Percentiles rank a stretch among this genome's conserved stretches.
phyloP scores from a whole-genome alignment of 2,797 vertebrate genomes.

The Tamandua tetradactyla region DNA sequence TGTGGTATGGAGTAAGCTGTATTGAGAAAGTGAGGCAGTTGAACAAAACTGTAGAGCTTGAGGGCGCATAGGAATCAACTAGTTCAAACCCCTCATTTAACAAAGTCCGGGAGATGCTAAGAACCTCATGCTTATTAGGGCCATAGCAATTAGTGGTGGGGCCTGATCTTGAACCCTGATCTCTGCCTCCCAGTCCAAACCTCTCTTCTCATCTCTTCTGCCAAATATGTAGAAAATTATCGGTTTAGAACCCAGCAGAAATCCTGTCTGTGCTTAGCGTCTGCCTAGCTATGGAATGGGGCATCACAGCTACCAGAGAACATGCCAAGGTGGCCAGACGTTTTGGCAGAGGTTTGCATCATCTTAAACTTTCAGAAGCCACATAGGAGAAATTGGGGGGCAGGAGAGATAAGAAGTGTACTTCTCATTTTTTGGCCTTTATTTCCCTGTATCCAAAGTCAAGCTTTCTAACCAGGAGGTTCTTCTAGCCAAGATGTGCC shows the following conservation, averaged over 20 bases:
- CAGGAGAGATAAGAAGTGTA: not conserved
- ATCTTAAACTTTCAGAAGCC: constrained; percentile 19
- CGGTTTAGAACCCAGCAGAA: constrained; percentile 41
- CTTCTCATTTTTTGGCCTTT: not conserved
- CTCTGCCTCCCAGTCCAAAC: not conserved
- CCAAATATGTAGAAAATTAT: constrained; percentile 55
- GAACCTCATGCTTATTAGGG: not conserved
- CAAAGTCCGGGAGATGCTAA: not conserved
- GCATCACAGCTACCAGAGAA: not conserved
- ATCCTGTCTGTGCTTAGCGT: not conserved
- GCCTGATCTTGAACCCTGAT: constrained; percentile 44
- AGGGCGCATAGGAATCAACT: not conserved
- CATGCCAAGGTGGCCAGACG: not conserved
- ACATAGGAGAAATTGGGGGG: not conserved
- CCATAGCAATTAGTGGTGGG: not conserved
- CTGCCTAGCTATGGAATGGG: not conserved
- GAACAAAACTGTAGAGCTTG: constrained; percentile 34
- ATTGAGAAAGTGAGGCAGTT: constrained; percentile 19
- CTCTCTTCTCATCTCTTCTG: constrained; percentile 19
- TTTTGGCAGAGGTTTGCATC: not conserved
- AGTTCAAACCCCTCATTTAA: constrained; percentile 44
- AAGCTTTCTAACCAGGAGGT: not conserved
- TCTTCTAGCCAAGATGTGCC: not conserved
- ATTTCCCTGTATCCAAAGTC: not conserved
- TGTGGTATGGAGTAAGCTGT: constrained; percentile 26